These are phyloP conservation scores for Lordiphosa fenestrarum DNA, from an alignment of 2,888 invertebrate species.

Conservation along the genomic window DNA sequence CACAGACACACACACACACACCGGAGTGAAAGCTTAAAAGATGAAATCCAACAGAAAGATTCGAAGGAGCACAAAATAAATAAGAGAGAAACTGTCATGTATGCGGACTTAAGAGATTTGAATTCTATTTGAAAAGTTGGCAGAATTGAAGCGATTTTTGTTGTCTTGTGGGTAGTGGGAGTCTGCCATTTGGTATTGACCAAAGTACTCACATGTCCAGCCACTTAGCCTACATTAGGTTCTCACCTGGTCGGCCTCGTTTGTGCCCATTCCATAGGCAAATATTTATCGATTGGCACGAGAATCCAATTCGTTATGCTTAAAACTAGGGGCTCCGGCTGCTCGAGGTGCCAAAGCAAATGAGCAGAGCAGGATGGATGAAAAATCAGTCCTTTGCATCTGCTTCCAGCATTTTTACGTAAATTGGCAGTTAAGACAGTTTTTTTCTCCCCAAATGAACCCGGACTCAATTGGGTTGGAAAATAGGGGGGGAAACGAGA, in stretches of 20 bases:
- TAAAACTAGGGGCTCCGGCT: slow-evolving; percentile 57
- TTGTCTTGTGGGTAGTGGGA: slow-evolving; percentile 5
- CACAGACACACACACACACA: slow-evolving; percentile 10
- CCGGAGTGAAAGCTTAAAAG: slow-evolving; percentile 47
- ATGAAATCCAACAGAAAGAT: slow-evolving; percentile 42
- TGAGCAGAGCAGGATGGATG: slow-evolving; percentile 27
- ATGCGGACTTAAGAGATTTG: slow-evolving; percentile 72
- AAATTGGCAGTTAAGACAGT: slow-evolving; percentile 64
- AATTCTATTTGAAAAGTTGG: slow-evolving; percentile 63
- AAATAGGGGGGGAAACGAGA: slow-evolving; percentile 13
- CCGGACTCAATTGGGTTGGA: slow-evolving; percentile 27
- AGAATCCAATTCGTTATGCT: slow-evolving; percentile 69
- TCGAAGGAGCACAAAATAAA: slow-evolving; percentile 43
- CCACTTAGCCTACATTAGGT: slow-evolving; percentile 64
- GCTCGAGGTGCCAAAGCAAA: slow-evolving; percentile 34
- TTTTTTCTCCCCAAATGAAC: slow-evolving; percentile 17
- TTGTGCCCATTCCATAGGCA: slow-evolving; percentile 45
- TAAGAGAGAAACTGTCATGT: slow-evolving; percentile 66
- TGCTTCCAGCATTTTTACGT: slow-evolving; percentile 55
- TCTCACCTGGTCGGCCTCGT: slow-evolving; percentile 29
- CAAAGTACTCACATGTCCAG: slow-evolving; percentile 36
- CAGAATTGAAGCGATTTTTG: slow-evolving; percentile 2
- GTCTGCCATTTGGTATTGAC: slow-evolving; percentile 61
- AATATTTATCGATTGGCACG: slow-evolving; percentile 75
- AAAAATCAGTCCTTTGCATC: slow-evolving; percentile 55